Conservation (phyloP, 1,140 invertebrate genomes). For the Heterodera schachtii region DNA sequence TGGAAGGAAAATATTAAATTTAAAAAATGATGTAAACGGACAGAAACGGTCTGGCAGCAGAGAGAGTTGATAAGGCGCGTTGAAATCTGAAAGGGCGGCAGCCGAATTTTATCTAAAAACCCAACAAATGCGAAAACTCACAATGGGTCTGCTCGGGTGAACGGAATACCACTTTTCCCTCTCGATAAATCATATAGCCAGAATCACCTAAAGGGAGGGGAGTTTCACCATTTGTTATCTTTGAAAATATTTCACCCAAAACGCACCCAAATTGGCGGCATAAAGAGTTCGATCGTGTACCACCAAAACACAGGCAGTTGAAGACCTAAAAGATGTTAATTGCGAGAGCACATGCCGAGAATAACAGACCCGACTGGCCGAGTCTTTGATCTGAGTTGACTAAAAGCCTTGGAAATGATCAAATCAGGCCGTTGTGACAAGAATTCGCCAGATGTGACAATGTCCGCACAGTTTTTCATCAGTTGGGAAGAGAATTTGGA, state of each 20-base stretch:
- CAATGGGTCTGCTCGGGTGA: constrained; percentile 90
- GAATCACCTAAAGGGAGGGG: constrained; percentile 75
- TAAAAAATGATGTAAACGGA: constrained; percentile 67
- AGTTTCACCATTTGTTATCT: not conserved
- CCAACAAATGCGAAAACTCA: not conserved
- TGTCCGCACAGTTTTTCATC: constrained; percentile 88
- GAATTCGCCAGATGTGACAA: constrained; percentile 82
- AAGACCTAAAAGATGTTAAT: constrained; percentile 32
- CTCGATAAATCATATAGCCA: constrained; percentile 87
- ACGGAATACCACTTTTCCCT: constrained; percentile 80
- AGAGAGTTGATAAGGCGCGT: constrained; percentile 94
- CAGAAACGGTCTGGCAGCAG: constrained; percentile 85
- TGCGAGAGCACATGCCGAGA: constrained; percentile 30
- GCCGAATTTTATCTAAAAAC: not conserved
- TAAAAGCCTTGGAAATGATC: constrained; percentile 80
- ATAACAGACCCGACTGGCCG: constrained; percentile 46
- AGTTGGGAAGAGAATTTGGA: constrained; percentile 88
- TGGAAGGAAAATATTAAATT: constrained; percentile 19
- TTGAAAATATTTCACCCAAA: not conserved
- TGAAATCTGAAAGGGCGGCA: constrained; percentile 74
- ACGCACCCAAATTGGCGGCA: constrained; percentile 83
- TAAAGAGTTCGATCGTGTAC: constrained; percentile 87
- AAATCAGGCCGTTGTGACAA: constrained; percentile 81
- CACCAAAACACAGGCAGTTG: constrained; percentile 92
- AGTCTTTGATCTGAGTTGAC: constrained; percentile 39